Evolutionary conservation across 37 sponge, comb jelly and placozoan species (phyloP), one percentile per base, ranked within the genome.

Genomic region (Beroe ovata): DNA sequence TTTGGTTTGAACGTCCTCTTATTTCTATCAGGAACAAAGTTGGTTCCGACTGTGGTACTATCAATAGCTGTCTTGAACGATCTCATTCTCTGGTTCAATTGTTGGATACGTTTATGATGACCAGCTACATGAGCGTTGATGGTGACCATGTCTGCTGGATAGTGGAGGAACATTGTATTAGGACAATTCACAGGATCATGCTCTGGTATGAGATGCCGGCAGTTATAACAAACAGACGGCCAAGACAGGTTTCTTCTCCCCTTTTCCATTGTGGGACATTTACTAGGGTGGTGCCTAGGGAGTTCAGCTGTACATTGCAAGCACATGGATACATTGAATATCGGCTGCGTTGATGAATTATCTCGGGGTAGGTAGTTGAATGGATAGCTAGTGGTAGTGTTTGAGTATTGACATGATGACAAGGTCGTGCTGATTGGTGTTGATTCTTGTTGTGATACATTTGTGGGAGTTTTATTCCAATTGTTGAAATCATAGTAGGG

Each of bases 171-270:
- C 34, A 6, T 66, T 19, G 69, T 18, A 66, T 66, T 66, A 8
- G 69, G 69, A 66, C 69, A 66, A 30, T 30, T 32, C 34, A 11
- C 36, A 66, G 25, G 69, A 66, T 66, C 69, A 66, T 66, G 69
- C 34, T 29, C 30, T 18, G 69, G 69, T 29, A 66, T 33, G 34
- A 66, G 30, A 6, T 25, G 36, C 16, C 36, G 29, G 36, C 69
- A 66, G 14, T 66, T 66, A 18, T 34, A 30, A 66, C 69, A 66
- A 0, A 66, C 30, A 34, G 69, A 66, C 1, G 69, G 69, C 69
- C 69, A 66, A 1, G 34, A 29, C 32, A 19, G 2, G 11, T 47
- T 6, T 26, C 36, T 16, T 19, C 2, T 34, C 11, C 30, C 69
- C 2, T 4, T 30, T 37, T 33, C 34, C 30, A 29, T 18, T 34